phyloP scores from a whole-genome alignment of 2,888 invertebrate genomes.

The Pinctada fucata region DNA sequence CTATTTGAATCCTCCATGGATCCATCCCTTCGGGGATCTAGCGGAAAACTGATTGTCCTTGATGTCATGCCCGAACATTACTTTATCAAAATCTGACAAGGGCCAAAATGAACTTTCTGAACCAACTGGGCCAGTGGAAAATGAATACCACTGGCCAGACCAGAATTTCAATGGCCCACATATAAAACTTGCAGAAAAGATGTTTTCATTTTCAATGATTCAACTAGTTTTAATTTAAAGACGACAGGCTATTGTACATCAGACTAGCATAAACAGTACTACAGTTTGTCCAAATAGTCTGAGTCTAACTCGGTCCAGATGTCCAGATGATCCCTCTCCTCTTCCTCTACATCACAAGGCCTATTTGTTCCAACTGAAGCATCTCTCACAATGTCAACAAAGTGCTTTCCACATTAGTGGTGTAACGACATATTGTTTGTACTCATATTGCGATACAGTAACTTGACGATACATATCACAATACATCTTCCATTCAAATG shows the following conservation, averaged over 20 bases:
- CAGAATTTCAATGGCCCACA: not conserved
- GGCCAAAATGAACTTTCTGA: not conserved
- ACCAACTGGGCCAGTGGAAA: constrained; percentile 1
- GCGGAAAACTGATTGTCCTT: no score
- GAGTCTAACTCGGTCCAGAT: not conserved
- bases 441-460: no score
- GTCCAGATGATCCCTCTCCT: not conserved
- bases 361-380: not conserved
- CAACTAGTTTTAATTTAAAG: not conserved
- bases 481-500: no score
- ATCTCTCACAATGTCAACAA: not conserved
- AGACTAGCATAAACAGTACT: not conserved
- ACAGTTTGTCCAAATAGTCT: not conserved
- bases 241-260: not conserved
- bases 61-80: no score
- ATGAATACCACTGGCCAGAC: not conserved
- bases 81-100: not conserved
- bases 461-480: no score
- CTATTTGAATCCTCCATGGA: no score
- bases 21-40: no score
- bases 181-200: constrained; percentile 1
- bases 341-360: not conserved
- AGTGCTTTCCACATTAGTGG: not conserved
- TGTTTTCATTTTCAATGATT: not conserved
- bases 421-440: no score